Percentiles rank a stretch among this genome's conserved stretches.
Evolutionary conservation across 2,113 vertebrate genomes (phyloP).

Genomic region (Odobenus rosmarus): DNA sequence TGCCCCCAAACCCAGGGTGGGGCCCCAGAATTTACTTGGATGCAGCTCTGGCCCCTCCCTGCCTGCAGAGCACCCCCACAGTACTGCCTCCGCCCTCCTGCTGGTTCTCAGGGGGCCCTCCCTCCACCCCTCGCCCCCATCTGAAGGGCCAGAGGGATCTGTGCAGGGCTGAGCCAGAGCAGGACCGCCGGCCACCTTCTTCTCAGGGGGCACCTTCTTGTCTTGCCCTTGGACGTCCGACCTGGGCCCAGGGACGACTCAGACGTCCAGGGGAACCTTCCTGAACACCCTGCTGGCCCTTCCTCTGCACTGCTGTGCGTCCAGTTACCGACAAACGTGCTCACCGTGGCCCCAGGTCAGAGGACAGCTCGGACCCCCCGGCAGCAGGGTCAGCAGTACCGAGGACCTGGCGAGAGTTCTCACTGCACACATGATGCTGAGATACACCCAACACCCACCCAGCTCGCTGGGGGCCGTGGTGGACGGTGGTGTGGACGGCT

Average conservation of each 20-base stretch:
- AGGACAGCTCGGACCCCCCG: background rate
- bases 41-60: background rate
- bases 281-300: background rate
- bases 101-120: background rate
- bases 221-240: background rate
- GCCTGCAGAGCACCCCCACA: background rate
- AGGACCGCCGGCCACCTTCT: background rate
- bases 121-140: background rate
- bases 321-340: background rate
- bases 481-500: background rate
- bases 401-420: background rate
- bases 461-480: background rate
- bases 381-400: background rate
- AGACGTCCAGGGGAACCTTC: background rate
- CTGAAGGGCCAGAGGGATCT: accelerated
- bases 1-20: background rate
- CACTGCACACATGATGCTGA: background rate
- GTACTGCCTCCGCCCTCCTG: background rate
- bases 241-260: background rate
- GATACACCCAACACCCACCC: background rate
- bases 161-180: background rate
- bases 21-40: background rate
- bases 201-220: background rate
- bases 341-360: background rate
- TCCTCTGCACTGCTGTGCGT: accelerated